A percentile compares a stretch with the other conserved stretches of the same genome.
Evolutionary conservation across 53 echinoderm and acorn worm genomes (phyloP).

Genomic region (Holothuria leucospilota): DNA sequence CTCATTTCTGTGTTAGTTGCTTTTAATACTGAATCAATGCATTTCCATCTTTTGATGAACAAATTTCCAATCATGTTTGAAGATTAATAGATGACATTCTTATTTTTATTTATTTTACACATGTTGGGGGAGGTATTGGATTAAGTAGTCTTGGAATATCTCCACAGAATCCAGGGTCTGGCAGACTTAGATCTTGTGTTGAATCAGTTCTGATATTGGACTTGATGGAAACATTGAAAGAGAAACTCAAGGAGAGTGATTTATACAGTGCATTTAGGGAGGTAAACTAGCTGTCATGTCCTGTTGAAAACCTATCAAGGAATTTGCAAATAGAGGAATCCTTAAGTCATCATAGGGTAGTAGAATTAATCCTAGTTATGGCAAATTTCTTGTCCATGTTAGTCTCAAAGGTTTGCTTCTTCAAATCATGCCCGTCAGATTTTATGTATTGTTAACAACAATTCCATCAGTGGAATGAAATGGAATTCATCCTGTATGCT

Average conservation of each 20-base stretch:
- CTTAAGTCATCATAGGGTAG: too few relatives aligned
- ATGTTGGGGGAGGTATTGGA: constrained; percentile 85
- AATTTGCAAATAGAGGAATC: neutral
- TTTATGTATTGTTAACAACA: too few relatives aligned
- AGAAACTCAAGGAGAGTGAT: constrained; percentile 61
- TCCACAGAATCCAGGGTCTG: constrained; percentile 75
- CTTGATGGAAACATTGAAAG: constrained; percentile 74
- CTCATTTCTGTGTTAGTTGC: too few relatives aligned
- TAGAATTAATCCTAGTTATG: too few relatives aligned
- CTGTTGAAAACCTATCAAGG: neutral
- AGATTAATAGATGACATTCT: neutral
- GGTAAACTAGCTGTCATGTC: constrained; percentile 48
- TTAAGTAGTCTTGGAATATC: constrained; percentile 71
- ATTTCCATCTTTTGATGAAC: neutral
- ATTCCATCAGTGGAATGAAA: too few relatives aligned
- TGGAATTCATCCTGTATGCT: too few relatives aligned
- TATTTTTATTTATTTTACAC: constrained; percentile 42
- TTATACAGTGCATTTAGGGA: constrained; percentile 73
- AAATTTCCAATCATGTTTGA: neutral
- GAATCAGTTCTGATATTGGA: constrained; percentile 79
- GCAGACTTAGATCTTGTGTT: constrained; percentile 80
- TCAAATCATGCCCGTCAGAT: too few relatives aligned
- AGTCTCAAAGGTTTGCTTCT: too few relatives aligned
- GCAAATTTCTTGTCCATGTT: too few relatives aligned
- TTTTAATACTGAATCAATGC: too few relatives aligned